A percentile compares a stretch with the other conserved stretches of the same genome.
phyloP scores from a whole-genome alignment of 1,140 invertebrate species.

The Rhopalosiphum padi region DNA sequence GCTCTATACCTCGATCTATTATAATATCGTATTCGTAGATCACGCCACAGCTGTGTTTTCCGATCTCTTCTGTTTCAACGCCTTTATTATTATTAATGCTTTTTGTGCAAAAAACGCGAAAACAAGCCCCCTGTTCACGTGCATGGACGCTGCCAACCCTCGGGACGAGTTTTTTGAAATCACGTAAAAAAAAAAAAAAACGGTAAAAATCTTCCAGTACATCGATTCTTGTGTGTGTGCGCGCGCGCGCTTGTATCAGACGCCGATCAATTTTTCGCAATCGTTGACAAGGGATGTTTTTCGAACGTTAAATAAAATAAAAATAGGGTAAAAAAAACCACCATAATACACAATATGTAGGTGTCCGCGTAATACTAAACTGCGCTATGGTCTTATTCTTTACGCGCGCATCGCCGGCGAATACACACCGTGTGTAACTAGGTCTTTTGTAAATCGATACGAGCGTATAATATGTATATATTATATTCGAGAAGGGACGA shows the following conservation, averaged over 20 bases:
- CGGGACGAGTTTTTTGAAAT: background rate
- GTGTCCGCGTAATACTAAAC: slow-evolving; percentile 53
- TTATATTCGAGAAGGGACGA: background rate
- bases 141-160: background rate
- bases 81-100: background rate
- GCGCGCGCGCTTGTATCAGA: background rate
- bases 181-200: slow-evolving; percentile 32
- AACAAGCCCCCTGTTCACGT: background rate
- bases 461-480: background rate
- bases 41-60: background rate
- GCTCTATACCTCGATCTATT: background rate
- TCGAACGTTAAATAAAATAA: slow-evolving; percentile 5
- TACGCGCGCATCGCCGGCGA: background rate
- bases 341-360: background rate
- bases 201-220: slow-evolving; percentile 55
- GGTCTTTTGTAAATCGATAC: slow-evolving; percentile 52
- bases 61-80: slow-evolving; percentile 43
- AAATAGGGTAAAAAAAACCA: slow-evolving; percentile 1
- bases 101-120: background rate
- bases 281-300: slow-evolving; percentile 26
- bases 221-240: slow-evolving; percentile 42
- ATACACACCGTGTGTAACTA: background rate
- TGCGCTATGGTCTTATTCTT: slow-evolving; percentile 34
- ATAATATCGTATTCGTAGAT: background rate
- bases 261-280: slow-evolving; percentile 33